Base-by-base conservation (phyloP, 2,113 vertebrate species). In the Arizona elegans region DNA sequence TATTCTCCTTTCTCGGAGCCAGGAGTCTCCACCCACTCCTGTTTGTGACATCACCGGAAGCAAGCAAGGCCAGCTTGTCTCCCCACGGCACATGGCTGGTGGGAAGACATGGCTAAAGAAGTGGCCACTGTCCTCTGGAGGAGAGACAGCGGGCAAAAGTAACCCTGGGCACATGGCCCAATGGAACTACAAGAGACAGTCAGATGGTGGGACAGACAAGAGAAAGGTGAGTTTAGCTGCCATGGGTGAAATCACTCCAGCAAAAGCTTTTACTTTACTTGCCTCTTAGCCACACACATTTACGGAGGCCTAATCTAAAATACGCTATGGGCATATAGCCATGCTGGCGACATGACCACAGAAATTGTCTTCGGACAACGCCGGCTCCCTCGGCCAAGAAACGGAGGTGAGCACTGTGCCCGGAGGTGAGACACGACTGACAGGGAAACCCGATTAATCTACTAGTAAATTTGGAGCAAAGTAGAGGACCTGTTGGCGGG, bases 11-110 rank as follows among this genome's bases (percentile, higher is more conserved):
- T n/a, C 12, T 70, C 62, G 50, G 47, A 33, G 52, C 9, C 17
- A 17, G 29, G 65, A 92, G n/a, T 52, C 7, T 2, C 87, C 50
- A n/a, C 87, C 88, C 92, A 92, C 75, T 62, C 11, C 9, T 23
- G 70, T 90, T 93, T 93, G 75, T 93, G 92, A 93, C 92, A 93
- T 93, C 92, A 93, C 50, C 3, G 21, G 54, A 90, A 86, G 81
- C 87, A 62, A 87, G 81, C n/a, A 1, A 13, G n/a, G 38, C 9
- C n/a, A 13, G 38, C 29, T 23, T 0, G 3, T 19, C 26, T 81
- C 15, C 59, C 24, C 2, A 38, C 5, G 53, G 17, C 11, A 38
- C 17, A 21, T 7, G 17, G 33, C 33, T 38, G 15, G 17, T 38
- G 70, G 3, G 70, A 21, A 81, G 70, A 54, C 70, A 86, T 47